These are phyloP conservation scores for Pherbina coryleti DNA, from an alignment of 2,888 invertebrate genomes.

Conservation along the genomic window DNA sequence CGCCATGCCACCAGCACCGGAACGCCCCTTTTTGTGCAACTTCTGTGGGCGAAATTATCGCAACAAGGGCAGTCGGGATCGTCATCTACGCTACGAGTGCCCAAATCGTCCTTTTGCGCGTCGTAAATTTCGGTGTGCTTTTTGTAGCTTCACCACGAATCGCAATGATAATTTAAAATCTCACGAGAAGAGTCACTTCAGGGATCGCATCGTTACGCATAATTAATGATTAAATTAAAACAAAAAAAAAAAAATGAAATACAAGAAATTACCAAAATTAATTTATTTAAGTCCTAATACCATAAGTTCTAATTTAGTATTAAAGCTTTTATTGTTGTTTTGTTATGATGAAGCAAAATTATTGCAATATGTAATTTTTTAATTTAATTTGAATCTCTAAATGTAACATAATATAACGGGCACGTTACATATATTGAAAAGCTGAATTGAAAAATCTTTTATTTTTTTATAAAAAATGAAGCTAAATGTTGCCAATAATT, in stretches of 20 bases:
- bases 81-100: conserved; percentile 79
- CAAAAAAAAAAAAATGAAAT: background rate
- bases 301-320: background rate
- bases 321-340: background rate
- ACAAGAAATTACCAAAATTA: conserved; percentile 21
- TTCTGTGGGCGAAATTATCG: conserved; percentile 56
- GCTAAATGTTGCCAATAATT: too few species aligned
- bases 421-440: too few species aligned
- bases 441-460: too few species aligned
- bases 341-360: conserved; percentile 16
- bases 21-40: conserved; percentile 46
- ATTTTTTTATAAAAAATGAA: too few species aligned
- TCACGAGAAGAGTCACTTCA: conserved; percentile 64
- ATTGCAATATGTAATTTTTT: conserved; percentile 28
- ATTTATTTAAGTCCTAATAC: conserved; percentile 25
- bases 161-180: conserved; percentile 78
- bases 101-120: conserved; percentile 74
- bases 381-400: background rate
- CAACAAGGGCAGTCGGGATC: conserved; percentile 72
- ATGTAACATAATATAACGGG: too few species aligned
- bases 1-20: background rate
- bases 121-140: conserved; percentile 78
- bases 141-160: conserved; percentile 78
- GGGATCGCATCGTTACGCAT: background rate
- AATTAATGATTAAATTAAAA: background rate